Evolutionary conservation across 2,888 invertebrate genomes (phyloP).

Genomic region (Netelia melanura): DNA sequence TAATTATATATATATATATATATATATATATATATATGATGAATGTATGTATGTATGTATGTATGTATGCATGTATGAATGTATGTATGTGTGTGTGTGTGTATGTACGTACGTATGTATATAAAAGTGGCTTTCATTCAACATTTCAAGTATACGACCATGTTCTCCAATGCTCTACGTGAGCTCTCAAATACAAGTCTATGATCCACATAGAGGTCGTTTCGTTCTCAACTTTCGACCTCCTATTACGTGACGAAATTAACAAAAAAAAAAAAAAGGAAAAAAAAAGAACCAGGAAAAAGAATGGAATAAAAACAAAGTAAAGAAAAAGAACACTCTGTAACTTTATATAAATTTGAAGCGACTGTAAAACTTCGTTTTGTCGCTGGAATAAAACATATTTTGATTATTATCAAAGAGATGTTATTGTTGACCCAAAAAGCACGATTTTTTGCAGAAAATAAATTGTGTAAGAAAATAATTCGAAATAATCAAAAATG

Average conservation of each 20-base stretch:
- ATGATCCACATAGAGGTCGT: slow-evolving; percentile 20
- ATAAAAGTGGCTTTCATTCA: slow-evolving; percentile 62
- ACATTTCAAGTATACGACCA: slow-evolving; percentile 42
- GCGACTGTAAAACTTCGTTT: too few species aligned
- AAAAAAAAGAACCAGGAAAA: not conserved
- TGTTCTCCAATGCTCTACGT: slow-evolving; percentile 34
- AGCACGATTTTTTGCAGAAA: too few species aligned
- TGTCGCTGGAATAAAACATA: too few species aligned
- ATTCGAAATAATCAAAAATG: too few species aligned
- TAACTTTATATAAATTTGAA: too few species aligned
- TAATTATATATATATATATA: too few species aligned
- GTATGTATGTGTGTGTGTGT: not conserved
- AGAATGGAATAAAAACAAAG: slow-evolving; percentile 13
- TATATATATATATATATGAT: too few species aligned
- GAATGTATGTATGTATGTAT: too few species aligned
- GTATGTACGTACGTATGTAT: not conserved
- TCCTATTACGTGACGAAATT: slow-evolving; percentile 38
- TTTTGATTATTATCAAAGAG: too few species aligned
- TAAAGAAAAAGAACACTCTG: not conserved
- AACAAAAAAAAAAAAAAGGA: not conserved
- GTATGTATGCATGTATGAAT: not conserved
- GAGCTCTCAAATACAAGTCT: slow-evolving; percentile 10
- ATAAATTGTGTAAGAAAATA: too few species aligned
- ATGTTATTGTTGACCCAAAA: too few species aligned
- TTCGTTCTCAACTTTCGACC: slow-evolving; percentile 44